phyloP scores from a whole-genome alignment of 1,140 invertebrate species.

The Chironomus tepperi region DNA sequence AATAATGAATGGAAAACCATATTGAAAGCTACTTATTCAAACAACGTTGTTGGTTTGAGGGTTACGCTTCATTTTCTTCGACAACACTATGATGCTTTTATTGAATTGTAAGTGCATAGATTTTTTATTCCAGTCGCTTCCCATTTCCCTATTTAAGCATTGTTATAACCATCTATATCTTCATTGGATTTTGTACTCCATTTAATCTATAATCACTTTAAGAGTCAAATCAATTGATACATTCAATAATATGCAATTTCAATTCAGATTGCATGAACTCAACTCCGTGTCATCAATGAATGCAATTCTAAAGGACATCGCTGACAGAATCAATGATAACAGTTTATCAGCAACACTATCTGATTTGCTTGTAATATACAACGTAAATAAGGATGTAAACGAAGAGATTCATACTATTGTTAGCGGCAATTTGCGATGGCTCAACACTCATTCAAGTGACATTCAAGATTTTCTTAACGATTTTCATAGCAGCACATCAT shows the following conservation, averaged over 20 bases:
- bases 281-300: background rate
- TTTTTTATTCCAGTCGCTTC: no score
- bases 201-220: background rate
- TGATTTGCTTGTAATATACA: conserved; percentile 7
- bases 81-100: background rate
- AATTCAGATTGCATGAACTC: background rate
- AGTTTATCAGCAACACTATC: background rate
- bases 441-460: background rate
- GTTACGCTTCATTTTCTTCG: background rate
- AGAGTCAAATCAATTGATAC: background rate
- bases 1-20: background rate
- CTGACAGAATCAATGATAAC: background rate
- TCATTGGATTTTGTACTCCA: background rate
- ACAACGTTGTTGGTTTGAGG: background rate
- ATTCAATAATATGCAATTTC: background rate
- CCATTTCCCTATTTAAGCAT: no score
- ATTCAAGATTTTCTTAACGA: conserved; percentile 13
- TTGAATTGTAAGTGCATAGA: background rate
- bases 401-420: background rate
- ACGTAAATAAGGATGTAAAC: background rate
- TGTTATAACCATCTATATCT: background rate
- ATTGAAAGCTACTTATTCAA: background rate
- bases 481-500: background rate
- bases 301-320: background rate
- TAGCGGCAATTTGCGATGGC: background rate